These are phyloP conservation scores for Melospiza melodia DNA, from an alignment of 2,113 vertebrate species.

Conservation along the genomic window DNA sequence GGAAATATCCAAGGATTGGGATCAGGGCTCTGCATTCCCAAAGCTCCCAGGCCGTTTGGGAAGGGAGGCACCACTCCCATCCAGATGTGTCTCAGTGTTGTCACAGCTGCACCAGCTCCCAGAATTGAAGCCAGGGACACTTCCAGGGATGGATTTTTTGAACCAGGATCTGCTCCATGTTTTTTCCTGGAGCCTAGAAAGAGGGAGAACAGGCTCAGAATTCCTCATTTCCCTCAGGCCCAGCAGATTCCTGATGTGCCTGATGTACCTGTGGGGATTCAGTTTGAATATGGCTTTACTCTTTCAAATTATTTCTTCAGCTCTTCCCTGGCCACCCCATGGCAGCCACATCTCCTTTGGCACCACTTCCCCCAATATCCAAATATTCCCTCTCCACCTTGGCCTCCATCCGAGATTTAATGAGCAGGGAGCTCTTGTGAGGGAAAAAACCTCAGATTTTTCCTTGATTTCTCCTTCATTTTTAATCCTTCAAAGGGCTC, in stretches of 20 bases:
- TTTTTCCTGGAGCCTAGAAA: neutral
- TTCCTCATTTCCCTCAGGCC: neutral
- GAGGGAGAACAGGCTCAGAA: neutral
- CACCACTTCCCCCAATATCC: neutral
- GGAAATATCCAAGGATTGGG: neutral
- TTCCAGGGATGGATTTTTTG: neutral
- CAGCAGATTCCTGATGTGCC: neutral
- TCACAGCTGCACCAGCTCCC: neutral
- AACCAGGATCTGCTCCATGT: rapidly evolving
- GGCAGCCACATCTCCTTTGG: neutral
- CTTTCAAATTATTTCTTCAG: neutral
- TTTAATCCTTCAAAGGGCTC: neutral
- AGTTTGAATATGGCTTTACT: neutral
- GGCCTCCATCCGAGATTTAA: neutral
- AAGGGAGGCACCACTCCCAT: neutral
- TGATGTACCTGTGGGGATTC: rapidly evolving
- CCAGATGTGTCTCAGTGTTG: rapidly evolving
- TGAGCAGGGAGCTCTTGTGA: neutral
- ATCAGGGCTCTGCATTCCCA: neutral
- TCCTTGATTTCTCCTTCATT: neutral
- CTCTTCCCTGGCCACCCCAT: neutral
- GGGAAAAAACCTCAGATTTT: neutral
- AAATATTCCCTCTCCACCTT: neutral
- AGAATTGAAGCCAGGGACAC: neutral
- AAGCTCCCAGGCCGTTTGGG: neutral